Conservation (phyloP, 2,797 vertebrate genomes). For the Thaleichthys pacificus region DNA sequence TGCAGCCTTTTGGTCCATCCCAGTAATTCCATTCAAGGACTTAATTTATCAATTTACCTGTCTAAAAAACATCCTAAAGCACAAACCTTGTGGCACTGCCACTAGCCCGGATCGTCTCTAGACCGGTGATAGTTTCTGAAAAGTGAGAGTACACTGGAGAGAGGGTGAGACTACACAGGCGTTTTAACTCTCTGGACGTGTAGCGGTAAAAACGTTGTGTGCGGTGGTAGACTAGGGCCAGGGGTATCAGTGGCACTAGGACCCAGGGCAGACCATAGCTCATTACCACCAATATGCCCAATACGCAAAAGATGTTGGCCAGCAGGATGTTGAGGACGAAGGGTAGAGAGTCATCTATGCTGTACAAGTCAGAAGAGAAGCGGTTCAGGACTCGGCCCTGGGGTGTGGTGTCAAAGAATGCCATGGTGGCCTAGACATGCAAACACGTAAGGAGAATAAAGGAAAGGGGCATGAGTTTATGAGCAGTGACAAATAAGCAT, state of each 20-base stretch:
- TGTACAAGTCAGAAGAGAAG: slow-evolving; percentile 91
- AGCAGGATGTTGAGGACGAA: slow-evolving; percentile 94
- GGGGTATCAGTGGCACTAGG: slow-evolving; percentile 79
- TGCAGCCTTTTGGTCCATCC: background rate
- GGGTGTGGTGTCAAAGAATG: slow-evolving; percentile 91
- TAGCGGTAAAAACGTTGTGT: slow-evolving; percentile 86
- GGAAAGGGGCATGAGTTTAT: background rate
- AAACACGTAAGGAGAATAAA: background rate
- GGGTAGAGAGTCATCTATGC: slow-evolving; percentile 88
- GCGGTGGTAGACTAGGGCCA: slow-evolving; percentile 80
- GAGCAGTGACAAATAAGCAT: background rate
- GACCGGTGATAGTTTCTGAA: slow-evolving; percentile 89
- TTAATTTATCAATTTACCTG: background rate
- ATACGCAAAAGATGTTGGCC: slow-evolving; percentile 79
- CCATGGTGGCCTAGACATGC: slow-evolving; percentile 79
- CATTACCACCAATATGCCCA: slow-evolving; percentile 88
- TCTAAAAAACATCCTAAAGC: background rate
- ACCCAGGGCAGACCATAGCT: slow-evolving; percentile 89
- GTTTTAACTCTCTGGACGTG: slow-evolving; percentile 90
- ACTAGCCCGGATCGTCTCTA: slow-evolving; percentile 85
- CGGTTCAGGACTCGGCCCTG: slow-evolving; percentile 90
- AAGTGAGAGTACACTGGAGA: slow-evolving; percentile 95
- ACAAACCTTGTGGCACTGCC: slow-evolving; percentile 79
- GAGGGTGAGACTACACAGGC: slow-evolving; percentile 87
- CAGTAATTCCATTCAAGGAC: background rate